Evolutionary conservation across 2,113 vertebrate genomes (phyloP).

Genomic region (Cheilinus undulatus): DNA sequence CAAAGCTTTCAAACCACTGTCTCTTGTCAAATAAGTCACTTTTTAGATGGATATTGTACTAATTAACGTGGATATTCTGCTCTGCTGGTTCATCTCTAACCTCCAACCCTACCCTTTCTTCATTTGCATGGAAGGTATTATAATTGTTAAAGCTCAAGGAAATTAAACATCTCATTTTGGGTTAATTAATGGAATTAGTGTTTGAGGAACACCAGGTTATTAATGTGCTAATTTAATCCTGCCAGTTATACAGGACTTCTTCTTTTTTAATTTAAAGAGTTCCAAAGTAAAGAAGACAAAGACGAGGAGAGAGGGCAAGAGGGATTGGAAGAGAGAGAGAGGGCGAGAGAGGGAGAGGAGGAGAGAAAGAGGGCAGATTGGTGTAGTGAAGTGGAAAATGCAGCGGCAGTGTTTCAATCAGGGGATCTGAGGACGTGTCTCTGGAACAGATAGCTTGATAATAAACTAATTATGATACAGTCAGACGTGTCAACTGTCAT

Average conservation of each 20-base stretch:
- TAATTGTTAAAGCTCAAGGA: conserved; percentile 7
- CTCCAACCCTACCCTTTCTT: conserved; percentile 1
- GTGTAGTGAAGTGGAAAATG: conserved; percentile 47
- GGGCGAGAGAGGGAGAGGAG: background rate
- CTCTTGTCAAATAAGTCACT: background rate
- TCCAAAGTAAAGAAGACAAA: conserved; percentile 8
- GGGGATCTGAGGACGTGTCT: conserved; percentile 36
- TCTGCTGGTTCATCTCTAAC: background rate
- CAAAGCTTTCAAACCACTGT: background rate
- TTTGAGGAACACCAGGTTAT: conserved; percentile 43
- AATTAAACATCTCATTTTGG: conserved; percentile 55
- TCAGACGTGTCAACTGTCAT: conserved; percentile 31
- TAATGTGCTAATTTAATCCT: conserved; percentile 54
- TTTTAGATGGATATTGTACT: background rate
- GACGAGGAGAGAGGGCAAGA: background rate
- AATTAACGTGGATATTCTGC: conserved; percentile 12
- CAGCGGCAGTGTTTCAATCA: conserved; percentile 52
- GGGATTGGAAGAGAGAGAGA: background rate
- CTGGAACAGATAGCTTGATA: conserved; percentile 48
- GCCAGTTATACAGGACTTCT: conserved; percentile 17
- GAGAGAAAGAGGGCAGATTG: background rate
- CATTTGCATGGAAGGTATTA: conserved; percentile 18
- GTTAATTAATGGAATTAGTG: conserved; percentile 53
- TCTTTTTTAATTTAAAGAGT: background rate
- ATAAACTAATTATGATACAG: conserved; percentile 64